These are phyloP conservation scores for Platypus cylindrus DNA, from an alignment of 2,888 invertebrate genomes.

Conservation along the genomic window DNA sequence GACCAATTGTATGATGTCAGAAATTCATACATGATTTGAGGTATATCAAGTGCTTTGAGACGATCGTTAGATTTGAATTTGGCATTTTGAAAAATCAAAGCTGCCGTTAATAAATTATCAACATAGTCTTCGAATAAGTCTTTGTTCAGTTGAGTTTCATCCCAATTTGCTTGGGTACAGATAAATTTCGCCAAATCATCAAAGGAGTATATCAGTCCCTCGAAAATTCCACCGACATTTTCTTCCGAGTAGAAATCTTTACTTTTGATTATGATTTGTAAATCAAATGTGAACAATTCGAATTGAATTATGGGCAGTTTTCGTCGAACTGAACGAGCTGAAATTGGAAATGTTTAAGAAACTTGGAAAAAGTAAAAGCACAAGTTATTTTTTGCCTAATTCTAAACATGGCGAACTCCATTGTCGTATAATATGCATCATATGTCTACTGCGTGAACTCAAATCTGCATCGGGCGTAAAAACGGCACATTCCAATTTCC, in stretches of 20 bases:
- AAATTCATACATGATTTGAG: constrained; percentile 6
- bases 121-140: constrained; percentile 4
- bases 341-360: too few relatives aligned
- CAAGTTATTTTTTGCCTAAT: constrained; percentile 5
- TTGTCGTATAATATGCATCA: constrained; percentile 5
- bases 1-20: constrained; percentile 6
- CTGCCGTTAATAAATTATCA: constrained; percentile 6
- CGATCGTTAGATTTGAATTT: constrained; percentile 8
- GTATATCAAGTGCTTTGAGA: constrained; percentile 10
- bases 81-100: constrained; percentile 6
- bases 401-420: constrained; percentile 6
- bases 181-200: constrained; percentile 9
- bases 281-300: constrained; percentile 3
- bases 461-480: neutral
- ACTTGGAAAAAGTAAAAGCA: too few relatives aligned
- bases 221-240: constrained; percentile 6
- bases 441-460: constrained; percentile 2
- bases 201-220: constrained; percentile 7
- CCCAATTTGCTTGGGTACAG: neutral
- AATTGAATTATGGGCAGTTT: constrained; percentile 1
- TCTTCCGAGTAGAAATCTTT: constrained; percentile 10
- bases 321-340: constrained; percentile 4
- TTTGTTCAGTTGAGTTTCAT: neutral
- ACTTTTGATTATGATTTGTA: constrained; percentile 6
- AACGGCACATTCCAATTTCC: constrained; percentile 3